Base-by-base conservation (phyloP, 2,888 invertebrate genomes). In the Sphinx pinastri region DNA sequence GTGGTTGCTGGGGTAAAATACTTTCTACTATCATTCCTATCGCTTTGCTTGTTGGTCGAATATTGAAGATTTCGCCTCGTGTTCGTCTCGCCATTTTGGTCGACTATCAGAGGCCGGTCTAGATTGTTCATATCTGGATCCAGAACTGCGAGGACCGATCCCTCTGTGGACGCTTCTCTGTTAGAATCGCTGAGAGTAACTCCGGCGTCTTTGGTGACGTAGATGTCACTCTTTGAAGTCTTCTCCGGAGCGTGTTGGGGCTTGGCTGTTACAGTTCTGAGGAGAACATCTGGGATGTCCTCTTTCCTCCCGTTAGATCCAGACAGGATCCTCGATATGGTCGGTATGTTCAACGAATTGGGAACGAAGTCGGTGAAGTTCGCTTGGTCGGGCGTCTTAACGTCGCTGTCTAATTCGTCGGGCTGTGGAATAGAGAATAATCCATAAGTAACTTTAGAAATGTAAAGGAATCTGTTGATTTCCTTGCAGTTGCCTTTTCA, bases 261-360 rank as follows among this genome's bases (percentile, higher is more conserved):
- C 79, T 93, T 94, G 1, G 95, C 95, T 0, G 96, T 96, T 52
- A 96, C 96, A 0, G 96, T 95, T 72, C 96, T 94, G 38, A 97
- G 88, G 0, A 97, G 89, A 59, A 97, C 96, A 74, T 97, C 97
- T 0, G 97, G 97, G 69, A 97, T 96, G 79, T 97, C 97, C 76
- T 97, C 97, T 78, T 97, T 97, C 49, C 97, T 94, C 0, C 98
- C 98, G 84, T 97, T 98, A 68, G 97, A 97, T 0, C 98, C 98
- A 68, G 97, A 97, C 38, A 98, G 91, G 81, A 98, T 98, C 70
- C 98, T 94, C 4, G 97, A 97, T 76, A 98, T 98, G 75, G 97
- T 97, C 4, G 98, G 97, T 79, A 97, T 96, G 85, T 97, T 96
- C 70, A 97, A 95, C 11, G 94, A 92, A 76, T 96, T 96, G 7